Evolutionary conservation across 2,113 vertebrate genomes (phyloP), one percentile per base, ranked within the genome.

Genomic region (Podiceps cristatus): DNA sequence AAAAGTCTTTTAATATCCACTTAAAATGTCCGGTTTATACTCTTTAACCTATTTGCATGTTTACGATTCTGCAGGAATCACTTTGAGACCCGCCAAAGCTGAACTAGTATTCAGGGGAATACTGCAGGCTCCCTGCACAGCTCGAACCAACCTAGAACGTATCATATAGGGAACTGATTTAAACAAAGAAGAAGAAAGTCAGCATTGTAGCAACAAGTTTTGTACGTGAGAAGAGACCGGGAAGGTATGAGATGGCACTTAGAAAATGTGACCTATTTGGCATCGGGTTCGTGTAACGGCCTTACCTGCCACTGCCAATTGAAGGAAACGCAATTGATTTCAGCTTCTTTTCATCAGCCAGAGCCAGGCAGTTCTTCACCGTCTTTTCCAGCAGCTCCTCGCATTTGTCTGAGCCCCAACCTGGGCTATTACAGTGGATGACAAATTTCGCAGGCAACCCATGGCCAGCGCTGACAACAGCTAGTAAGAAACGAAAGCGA

Each of bases 261-360:
- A 14, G 37, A 56, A 78, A 86, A 63, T 0, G 28, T 23, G 72
- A 27, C 66, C 56, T 12, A 7, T 55, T 5, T 67, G 79, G 60
- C 18, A 58, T 2, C 0, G 5, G n/a, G 45, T 62, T 49, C 74
- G 64, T 14, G 33, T 14, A 27, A 24, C 15, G n/a, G 50, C 81
- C 97, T 96, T 98, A 99, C 99, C 99, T 99, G 97, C 99, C 99
- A 5, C 99, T 99, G 85, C 99, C 99, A 72, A 99, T 99, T 42
- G 99, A 99, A 40, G 99, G 99, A 93, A 99, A 99, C 0, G 99
- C 99, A 44, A 99, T 99, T 44, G 99, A 99, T 96, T 99, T 99
- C 83, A 99, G 99, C 90, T 99, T 99, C 98, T 99, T 99, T 87
- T 99, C 99, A n/a, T 99, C 99, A 9, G 99, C 99, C 96, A 99